These are phyloP conservation scores for Lucinisca nassula DNA, from an alignment of 2,888 invertebrate genomes.

Conservation along the genomic window DNA sequence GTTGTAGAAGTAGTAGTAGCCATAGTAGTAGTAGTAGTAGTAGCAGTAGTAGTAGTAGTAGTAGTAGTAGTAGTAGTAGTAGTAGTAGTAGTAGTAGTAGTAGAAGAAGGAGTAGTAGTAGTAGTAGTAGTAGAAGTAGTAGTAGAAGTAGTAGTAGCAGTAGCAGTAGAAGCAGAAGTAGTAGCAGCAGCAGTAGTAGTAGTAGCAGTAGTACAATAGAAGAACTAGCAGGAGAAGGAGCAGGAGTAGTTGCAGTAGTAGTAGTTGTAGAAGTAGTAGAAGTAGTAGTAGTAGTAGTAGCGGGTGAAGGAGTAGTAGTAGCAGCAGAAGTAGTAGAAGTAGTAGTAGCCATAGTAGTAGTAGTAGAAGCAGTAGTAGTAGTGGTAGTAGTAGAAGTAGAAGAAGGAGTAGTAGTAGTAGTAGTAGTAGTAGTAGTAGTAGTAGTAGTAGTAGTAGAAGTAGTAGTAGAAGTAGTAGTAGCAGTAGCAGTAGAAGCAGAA, in stretches of 20 bases:
- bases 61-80: not conserved
- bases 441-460: not conserved
- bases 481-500: not conserved
- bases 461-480: not conserved
- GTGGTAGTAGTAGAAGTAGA: not conserved
- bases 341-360: not conserved
- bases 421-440: not conserved
- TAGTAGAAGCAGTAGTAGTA: not conserved
- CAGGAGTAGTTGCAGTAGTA: not conserved
- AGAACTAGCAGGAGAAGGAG: not conserved
- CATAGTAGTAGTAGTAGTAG: not conserved
- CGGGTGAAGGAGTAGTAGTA: not conserved
- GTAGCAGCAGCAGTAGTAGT: not conserved
- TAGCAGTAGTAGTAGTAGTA: not conserved
- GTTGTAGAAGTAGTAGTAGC: not conserved
- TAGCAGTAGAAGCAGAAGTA: not conserved
- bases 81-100: not conserved
- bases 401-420: not conserved
- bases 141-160: slow-evolving; percentile 30
- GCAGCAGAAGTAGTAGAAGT: not conserved
- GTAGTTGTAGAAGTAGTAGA: not conserved
- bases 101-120: not conserved
- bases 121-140: slow-evolving; percentile 27
- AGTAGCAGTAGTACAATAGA: not conserved
- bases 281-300: not conserved